Conservation (phyloP, 2,888 invertebrate genomes). For the Pristionchus arcanus region DNA sequence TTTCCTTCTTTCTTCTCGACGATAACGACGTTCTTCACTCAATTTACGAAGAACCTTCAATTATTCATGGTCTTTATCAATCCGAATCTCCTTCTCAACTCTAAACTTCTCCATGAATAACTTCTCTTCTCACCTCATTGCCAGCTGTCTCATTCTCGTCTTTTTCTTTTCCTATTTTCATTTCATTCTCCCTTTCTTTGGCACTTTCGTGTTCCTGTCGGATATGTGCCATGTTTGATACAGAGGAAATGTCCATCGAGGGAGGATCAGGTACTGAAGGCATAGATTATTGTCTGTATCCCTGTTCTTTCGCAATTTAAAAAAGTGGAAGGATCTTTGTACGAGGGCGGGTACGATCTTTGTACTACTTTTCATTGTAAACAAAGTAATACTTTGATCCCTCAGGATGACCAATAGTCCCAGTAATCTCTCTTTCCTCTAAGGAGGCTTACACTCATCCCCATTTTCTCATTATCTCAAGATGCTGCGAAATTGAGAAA, state of each 20-base stretch:
- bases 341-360: not conserved
- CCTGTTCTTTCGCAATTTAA: too few species aligned
- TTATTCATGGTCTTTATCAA: not conserved
- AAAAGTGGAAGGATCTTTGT: too few species aligned
- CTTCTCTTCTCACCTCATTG: constrained; percentile 25
- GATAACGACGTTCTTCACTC: constrained; percentile 50
- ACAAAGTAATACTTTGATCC: constrained; percentile 14
- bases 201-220: constrained; percentile 68
- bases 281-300: not conserved
- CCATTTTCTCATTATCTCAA: not conserved
- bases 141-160: constrained; percentile 46
- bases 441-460: not conserved
- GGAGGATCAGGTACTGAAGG: constrained; percentile 70
- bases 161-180: constrained; percentile 42
- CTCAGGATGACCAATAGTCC: not conserved
- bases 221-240: constrained; percentile 66
- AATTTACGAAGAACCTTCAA: constrained; percentile 41
- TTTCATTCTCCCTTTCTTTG: constrained; percentile 54
- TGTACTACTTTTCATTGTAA: not conserved
- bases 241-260: constrained; percentile 69
- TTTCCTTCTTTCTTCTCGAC: constrained; percentile 53
- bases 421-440: not conserved
- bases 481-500: not conserved
- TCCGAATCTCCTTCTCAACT: not conserved
- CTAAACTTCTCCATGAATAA: not conserved